Percentiles rank a stretch among this genome's conserved stretches.
phyloP scores from a whole-genome alignment of 2,888 invertebrate species.

The Empis stercorea region DNA sequence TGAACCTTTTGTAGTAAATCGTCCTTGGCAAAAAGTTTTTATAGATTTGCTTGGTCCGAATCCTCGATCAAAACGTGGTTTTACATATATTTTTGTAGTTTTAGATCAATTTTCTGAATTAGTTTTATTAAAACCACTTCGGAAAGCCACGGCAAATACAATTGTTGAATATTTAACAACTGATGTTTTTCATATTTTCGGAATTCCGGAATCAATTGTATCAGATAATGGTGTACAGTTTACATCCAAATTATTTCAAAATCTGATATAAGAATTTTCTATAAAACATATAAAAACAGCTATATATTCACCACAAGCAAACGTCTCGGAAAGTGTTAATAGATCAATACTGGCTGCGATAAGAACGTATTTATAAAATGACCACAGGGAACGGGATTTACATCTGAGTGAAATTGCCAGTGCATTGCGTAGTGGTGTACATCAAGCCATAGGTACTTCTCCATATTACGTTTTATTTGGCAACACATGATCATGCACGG shows the following conservation, averaged over 20 bases:
- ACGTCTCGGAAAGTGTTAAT: conserved; percentile 24
- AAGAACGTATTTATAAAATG: conserved; percentile 5
- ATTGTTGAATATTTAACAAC: conserved; percentile 9
- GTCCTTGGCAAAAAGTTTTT: conserved; percentile 9
- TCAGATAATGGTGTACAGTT: conserved; percentile 20
- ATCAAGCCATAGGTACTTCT: conserved; percentile 7
- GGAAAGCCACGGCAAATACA: conserved; percentile 2
- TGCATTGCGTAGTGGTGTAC: conserved; percentile 6
- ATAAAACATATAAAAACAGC: conserved; percentile 14
- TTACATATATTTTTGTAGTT: conserved; percentile 8
- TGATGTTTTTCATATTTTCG: conserved; percentile 18
- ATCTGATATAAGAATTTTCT: conserved; percentile 9
- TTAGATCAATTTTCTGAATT: conserved; percentile 13
- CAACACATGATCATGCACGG: conserved; percentile 10
- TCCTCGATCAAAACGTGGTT: conserved; percentile 8
- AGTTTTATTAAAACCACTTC: conserved; percentile 9
- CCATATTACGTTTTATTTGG: conserved; percentile 11
- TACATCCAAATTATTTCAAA: conserved; percentile 10
- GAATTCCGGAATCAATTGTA: conserved; percentile 16
- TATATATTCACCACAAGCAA: conserved; percentile 23
- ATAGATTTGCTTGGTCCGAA: conserved; percentile 13
- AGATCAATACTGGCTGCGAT: conserved; percentile 21
- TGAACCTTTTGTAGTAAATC: background rate
- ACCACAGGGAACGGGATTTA: conserved; percentile 12
- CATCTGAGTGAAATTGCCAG: conserved; percentile 6